Base-by-base conservation (phyloP, 2,888 invertebrate species). In the Ornithoptera priamus region DNA sequence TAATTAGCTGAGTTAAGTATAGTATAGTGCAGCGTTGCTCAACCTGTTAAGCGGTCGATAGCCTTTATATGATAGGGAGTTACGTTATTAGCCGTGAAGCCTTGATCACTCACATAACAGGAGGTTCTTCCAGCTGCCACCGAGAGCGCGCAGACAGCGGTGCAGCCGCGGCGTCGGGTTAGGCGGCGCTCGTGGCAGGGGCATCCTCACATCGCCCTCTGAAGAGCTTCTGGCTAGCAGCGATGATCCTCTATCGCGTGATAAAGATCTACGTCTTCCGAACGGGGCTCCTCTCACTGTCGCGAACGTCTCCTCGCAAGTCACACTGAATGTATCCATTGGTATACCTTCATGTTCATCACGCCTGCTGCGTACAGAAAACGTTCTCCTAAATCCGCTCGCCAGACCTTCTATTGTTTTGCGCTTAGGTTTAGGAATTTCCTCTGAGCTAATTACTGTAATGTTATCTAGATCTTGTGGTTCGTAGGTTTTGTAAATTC, bases 81-180 rank as follows among this genome's bases (percentile, higher is more conserved):
- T 71, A 71, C 74, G 73, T 74, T 79, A 83, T 73, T 72, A 77
- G 75, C 78, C 78, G 75, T 79, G 74, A 74, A 74, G 79, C 80
- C 84, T 77, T 83, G 80, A 76, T 81, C 81, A 95, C 96, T 96
- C 94, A 96, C 96, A 93, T 93, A 95, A 94, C 82, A 96, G 92
- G 75, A 96, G 94, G 89, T 96, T 96, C 90, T 95, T 96, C 96
- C 96, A 96, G 89, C 96, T 96, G 75, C 96, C 96, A 82, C 95
- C 96, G 78, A 96, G 94, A 73, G 94, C 95, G 78, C 94, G 94
- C 75, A 96, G 95, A 85, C 95, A 96, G 85, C 95, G 95, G 86
- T 95, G 95, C 75, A 94, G 86, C 42, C 94, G 90, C 63, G 93
- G 92, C 6, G 88, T 79, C 70, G 93, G 92, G 56, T 89, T 85